Evolutionary conservation across 1,140 invertebrate genomes (phyloP).

Genomic region (Lucilia cuprina): DNA sequence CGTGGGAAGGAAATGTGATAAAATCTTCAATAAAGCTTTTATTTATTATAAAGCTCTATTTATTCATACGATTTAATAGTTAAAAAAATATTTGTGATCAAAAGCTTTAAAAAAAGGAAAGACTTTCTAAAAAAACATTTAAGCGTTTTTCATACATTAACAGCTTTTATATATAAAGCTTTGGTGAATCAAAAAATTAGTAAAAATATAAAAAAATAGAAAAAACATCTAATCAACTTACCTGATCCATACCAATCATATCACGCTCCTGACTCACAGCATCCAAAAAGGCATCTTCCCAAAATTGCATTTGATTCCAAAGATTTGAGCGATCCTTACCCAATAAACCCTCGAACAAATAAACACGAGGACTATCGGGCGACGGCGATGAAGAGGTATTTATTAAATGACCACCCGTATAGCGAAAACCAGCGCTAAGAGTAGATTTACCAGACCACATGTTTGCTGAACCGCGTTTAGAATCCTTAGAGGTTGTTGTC

Average conservation of each 20-base stretch:
- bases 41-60: no score
- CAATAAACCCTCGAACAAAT: conserved; percentile 87
- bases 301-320: conserved; percentile 99
- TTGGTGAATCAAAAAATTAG: no score
- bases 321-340: conserved; percentile 76
- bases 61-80: no score
- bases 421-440: conserved; percentile 84
- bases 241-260: conserved; percentile 99
- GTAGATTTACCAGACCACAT: conserved; percentile 94
- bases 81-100: no score
- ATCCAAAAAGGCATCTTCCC: conserved; percentile 99
- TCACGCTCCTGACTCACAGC: conserved; percentile 98
- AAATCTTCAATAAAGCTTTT: no score
- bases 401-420: conserved; percentile 86
- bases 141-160: no score
- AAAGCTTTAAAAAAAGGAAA: no score
- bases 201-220: no score
- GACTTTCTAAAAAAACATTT: no score
- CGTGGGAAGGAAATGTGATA: no score
- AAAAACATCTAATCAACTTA: conserved; percentile 37
- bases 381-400: conserved; percentile 83
- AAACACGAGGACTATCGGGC: conserved; percentile 85
- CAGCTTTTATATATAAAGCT: no score
- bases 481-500: conserved; percentile 63
- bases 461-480: conserved; percentile 80